Percentiles rank a stretch among this genome's conserved stretches.
Conservation (phyloP, 2,797 vertebrate genomes). For the Sarcophilus harrisii region DNA sequence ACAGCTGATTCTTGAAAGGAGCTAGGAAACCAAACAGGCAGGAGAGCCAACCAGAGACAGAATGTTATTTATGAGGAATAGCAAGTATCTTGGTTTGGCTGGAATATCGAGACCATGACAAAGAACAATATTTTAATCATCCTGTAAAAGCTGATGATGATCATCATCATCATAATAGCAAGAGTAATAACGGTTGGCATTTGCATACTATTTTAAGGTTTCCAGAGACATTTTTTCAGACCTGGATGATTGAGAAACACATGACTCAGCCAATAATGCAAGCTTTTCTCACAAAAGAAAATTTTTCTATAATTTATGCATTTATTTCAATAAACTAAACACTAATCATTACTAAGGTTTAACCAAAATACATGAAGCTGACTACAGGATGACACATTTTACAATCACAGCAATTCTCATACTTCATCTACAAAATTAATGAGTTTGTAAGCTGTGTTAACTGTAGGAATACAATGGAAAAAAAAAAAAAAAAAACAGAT, state of each 20-base stretch:
- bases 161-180: neutral
- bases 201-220: neutral
- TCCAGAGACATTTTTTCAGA: neutral
- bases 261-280: neutral
- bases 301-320: neutral
- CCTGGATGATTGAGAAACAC: neutral
- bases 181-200: neutral
- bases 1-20: neutral
- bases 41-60: neutral
- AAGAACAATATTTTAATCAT: neutral
- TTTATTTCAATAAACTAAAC: conserved; percentile 27
- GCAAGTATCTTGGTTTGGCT: neutral
- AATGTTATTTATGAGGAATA: neutral
- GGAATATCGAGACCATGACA: neutral
- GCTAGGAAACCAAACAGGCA: neutral
- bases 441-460: neutral
- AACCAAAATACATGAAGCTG: neutral
- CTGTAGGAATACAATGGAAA: neutral
- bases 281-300: conserved; percentile 11
- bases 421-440: neutral
- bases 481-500: neutral
- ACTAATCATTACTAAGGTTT: neutral
- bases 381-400: neutral
- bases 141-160: neutral
- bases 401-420: neutral